Evolutionary conservation across 2,888 invertebrate genomes (phyloP), one percentile per base, ranked within the genome.

Genomic region (Lysandra bellargus): DNA sequence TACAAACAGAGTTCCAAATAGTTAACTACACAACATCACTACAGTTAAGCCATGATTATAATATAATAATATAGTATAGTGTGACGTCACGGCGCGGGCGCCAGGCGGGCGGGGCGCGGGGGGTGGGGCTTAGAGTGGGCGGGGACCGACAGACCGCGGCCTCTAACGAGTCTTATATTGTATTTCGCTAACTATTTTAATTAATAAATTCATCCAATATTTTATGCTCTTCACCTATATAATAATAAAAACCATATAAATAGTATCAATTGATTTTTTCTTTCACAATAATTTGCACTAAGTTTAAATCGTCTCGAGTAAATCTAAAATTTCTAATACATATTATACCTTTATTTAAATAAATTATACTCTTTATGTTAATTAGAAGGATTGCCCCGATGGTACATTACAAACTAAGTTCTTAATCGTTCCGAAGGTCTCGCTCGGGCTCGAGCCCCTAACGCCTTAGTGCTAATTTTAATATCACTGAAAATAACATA

Each of bases 191-290:
- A 94, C 94, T 94, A 94, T 94, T 93, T 94, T 94, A 94, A 93
- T 93, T 94, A 94, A 94, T 94, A 94, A 94, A 94, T 94, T 94
- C 94, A 92, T 94, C 92, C 93, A 93, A 94, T 94, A 94, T 93
- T 91, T 94, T 91, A 91, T 93, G 93, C 88, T 88, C 87, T 91
- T 90, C 90, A 88, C 93, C 93, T 94, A 94, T 93, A 92, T 90
- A 94, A 92, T 93, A 93, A 94, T 93, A 93, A 93, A 92, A 94
- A 94, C 90, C 92, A 75, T 79, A 94, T 93, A 94, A 92, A 93
- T 93, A 93, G 92, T 94, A 87, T 93, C 91, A 93, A 93, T 94
- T 91, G 93, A 92, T 93, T 93, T 17, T 82, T 82, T 91, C 69
- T 82, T 90, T 76, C 93, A 93, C 92, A 92, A 92, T 94, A 94